Base-by-base conservation (phyloP, 1,140 invertebrate species). In the Aphis craccivora region DNA sequence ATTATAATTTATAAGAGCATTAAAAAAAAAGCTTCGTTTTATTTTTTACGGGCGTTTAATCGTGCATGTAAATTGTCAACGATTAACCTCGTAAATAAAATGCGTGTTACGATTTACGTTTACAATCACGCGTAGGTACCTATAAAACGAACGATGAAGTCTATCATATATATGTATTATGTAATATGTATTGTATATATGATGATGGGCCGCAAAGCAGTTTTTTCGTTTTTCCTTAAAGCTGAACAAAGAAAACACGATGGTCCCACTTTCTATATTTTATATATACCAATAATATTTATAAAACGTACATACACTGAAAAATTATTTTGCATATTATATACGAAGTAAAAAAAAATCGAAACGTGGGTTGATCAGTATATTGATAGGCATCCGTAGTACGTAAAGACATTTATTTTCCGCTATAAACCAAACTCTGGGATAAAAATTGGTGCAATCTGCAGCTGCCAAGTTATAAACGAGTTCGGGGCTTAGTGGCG, bases 401-500 rank as follows among this genome's bases (percentile, higher is more conserved):
- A 23, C 20, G 37, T 55, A 55, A 89, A 55, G 35, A 37, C 22
- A 89, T 55, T 55, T 76, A 14, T 76, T 35, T 89, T 37, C 35
- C 22, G 4, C 9, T 84, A 35, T 55, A 55, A n/a, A 89, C 87
- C 3, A n/a, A 53, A 53, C 45, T 48, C 8, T 18, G 30, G 45
- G 18, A n/a, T 48, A 87, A 48, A 87, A 51, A 87, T 48, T 22
- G 51, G 53, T 45, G 25, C 51, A 35, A 89, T 89, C 43, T 43
- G 40, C 48, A 55, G 88, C 48, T 89, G 88, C 88, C 88, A 89
- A 89, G 48, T 89, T 53, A 89, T 51, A 55, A 89, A 89, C 48
- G 53, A 89, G 22, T 22, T 8, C 4, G 48, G 18, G 86, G 87
- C 22, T 53, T 9, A 35, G 25, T 89, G 88, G 88, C 88, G 48